Evolutionary conservation across 2,888 invertebrate genomes (phyloP).

Genomic region (Anarsia innoxiella): DNA sequence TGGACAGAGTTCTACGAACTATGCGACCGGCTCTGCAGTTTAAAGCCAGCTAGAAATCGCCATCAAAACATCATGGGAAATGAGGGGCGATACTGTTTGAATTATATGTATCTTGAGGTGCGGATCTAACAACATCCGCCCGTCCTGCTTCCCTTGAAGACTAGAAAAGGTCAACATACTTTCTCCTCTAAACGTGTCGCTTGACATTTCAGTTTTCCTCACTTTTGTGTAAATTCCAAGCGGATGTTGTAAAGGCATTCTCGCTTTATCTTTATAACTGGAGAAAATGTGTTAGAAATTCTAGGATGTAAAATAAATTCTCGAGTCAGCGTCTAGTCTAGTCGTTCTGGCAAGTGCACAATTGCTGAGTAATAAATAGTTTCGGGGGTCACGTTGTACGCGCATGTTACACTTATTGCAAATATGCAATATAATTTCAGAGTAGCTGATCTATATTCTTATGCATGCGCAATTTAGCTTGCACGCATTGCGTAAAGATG

Average conservation of each 20-base stretch:
- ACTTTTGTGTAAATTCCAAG: too few species aligned
- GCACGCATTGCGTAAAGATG: conserved; percentile 46
- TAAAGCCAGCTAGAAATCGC: conserved; percentile 8
- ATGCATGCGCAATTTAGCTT: too few species aligned
- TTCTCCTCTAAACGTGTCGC: too few species aligned
- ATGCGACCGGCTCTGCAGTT: conserved; percentile 13
- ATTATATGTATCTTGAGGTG: conserved; percentile 6
- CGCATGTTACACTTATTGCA: too few species aligned
- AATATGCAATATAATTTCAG: conserved; percentile 2
- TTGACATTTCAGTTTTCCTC: too few species aligned
- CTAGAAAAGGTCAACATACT: too few species aligned
- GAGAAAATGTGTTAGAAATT: too few species aligned
- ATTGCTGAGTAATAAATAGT: conserved; percentile 3
- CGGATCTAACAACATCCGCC: conserved; percentile 2
- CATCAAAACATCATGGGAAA: conserved; percentile 5
- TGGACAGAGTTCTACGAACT: conserved; percentile 40
- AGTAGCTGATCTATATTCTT: conserved; percentile 2
- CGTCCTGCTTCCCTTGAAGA: background rate
- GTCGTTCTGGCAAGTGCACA: too few species aligned
- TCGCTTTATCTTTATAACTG: too few species aligned
- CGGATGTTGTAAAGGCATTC: too few species aligned
- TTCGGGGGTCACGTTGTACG: background rate
- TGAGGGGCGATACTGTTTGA: background rate
- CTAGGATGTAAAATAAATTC: too few species aligned
- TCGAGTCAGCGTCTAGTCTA: too few species aligned